A percentile compares a stretch with the other conserved stretches of the same genome.
phyloP scores from a whole-genome alignment of 2,888 invertebrate genomes.

The Lamellibrachia columna region DNA sequence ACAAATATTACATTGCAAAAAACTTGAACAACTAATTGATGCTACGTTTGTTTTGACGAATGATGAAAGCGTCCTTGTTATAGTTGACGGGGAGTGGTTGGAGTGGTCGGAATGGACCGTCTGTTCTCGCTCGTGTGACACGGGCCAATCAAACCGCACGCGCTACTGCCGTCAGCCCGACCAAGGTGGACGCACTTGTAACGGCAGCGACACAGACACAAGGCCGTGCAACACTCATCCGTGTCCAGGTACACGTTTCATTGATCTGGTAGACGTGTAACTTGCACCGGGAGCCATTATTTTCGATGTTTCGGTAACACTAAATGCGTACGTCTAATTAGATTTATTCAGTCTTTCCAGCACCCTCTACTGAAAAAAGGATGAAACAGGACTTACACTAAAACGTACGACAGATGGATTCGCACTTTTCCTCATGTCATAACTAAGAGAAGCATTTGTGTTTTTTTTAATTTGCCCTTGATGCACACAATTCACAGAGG shows the following conservation, averaged over 20 bases:
- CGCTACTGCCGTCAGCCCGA: not conserved
- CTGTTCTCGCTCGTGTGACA: not conserved
- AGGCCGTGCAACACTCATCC: not conserved
- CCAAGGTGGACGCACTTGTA: not conserved
- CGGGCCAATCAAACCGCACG: conserved; percentile 5
- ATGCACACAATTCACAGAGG: too few relatives aligned
- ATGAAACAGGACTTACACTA: too few relatives aligned
- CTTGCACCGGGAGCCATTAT: not conserved
- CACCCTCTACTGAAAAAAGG: too few relatives aligned
- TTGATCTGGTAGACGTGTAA: not conserved
- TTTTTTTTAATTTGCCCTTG: too few relatives aligned
- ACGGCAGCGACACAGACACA: not conserved
- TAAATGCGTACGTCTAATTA: too few relatives aligned
- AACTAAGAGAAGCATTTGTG: too few relatives aligned
- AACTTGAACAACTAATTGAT: too few relatives aligned
- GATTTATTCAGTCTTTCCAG: too few relatives aligned
- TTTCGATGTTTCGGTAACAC: too few relatives aligned
- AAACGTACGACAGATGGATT: too few relatives aligned
- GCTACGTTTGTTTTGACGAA: not conserved
- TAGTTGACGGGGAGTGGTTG: not conserved
- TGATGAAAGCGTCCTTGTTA: not conserved
- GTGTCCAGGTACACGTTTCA: not conserved
- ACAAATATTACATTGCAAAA: too few relatives aligned
- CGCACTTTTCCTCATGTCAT: too few relatives aligned
- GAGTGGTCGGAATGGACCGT: not conserved